Evolutionary conservation across 2,797 vertebrate species (phyloP), one percentile per base, ranked within the genome.

Genomic region (Hylomyscus alleni): DNA sequence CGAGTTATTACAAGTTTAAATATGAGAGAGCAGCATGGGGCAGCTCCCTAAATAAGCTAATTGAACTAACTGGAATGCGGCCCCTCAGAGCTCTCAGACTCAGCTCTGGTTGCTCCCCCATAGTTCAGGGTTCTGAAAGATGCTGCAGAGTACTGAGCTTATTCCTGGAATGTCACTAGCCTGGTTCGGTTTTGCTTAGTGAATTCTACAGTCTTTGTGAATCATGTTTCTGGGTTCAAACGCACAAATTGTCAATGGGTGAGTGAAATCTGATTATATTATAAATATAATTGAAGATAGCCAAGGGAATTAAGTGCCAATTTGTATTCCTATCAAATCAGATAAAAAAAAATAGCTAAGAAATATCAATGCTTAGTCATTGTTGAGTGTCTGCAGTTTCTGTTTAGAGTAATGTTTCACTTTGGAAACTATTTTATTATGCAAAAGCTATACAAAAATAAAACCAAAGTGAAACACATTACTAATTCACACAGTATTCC

Each of bases 311-410:
- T 89, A 86, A 93, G 78, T 91, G 95, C 94, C 80, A 88, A 77
- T 47, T 92, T 93, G 82, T 87, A 91, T 93, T 97, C 77, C 10
- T 73, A 87, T 44, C 58, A 89, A 73, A 85, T 81, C 72, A 62
- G 82, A 50, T 96, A 90, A 93, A 44, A 90, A 93, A 44, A 95
- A 96, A 80, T 72, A 82, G 78, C 58, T 56, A 80, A 91, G 90
- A 93, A 91, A 95, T 94, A 91, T 75, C 85, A 78, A 82, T 93
- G 52, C 85, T 88, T 90, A 94, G 82, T 95, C 69, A 94, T 90
- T 92, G 40, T 22, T 40, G 58, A 92, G 10, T 62, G 94, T 81
- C 80, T 97, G 34, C 37, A 76, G 73, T 81, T 96, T 95, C 72
- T 91, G 58, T 76, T 94, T 76, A 78, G 40, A 89, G 40, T 95